Conservation (phyloP, 2,888 invertebrate species). For the Nomada ruficornis region DNA sequence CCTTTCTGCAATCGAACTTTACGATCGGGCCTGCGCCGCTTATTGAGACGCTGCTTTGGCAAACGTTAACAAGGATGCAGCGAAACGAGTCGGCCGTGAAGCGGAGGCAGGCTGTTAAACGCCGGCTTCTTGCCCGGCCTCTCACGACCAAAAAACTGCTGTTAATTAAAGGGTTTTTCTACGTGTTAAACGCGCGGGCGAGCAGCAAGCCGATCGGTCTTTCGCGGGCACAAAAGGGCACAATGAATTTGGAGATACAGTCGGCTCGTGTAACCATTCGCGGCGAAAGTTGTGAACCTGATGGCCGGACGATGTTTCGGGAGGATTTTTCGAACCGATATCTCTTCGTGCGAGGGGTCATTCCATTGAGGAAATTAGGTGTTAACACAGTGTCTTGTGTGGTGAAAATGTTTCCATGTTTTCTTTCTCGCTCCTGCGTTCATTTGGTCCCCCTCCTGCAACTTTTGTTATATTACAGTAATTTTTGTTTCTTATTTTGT, state of each 20-base stretch:
- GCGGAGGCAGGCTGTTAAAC: slow-evolving; percentile 25
- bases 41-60: slow-evolving; percentile 55
- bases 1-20: slow-evolving; percentile 52
- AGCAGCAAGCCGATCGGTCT: neutral
- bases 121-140: neutral
- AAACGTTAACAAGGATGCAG: slow-evolving; percentile 52
- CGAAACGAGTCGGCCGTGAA: slow-evolving; percentile 16
- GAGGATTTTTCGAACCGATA: neutral
- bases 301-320: neutral
- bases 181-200: slow-evolving; percentile 6
- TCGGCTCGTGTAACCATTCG: neutral
- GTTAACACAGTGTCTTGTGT: neutral
- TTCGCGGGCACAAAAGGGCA: neutral
- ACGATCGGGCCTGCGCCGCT: slow-evolving; percentile 52
- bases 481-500: too few species aligned
- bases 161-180: slow-evolving; percentile 41
- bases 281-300: neutral
- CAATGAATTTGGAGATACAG: slow-evolving; percentile 24
- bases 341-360: slow-evolving; percentile 1
- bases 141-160: slow-evolving; percentile 1
- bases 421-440: too few species aligned
- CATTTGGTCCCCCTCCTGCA: too few species aligned
- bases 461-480: too few species aligned
- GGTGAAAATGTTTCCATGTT: too few species aligned
- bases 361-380: neutral